Percentiles rank a stretch among this genome's conserved stretches.
phyloP scores from a whole-genome alignment of 2,888 invertebrate genomes.

The Nomada fabriciana region DNA sequence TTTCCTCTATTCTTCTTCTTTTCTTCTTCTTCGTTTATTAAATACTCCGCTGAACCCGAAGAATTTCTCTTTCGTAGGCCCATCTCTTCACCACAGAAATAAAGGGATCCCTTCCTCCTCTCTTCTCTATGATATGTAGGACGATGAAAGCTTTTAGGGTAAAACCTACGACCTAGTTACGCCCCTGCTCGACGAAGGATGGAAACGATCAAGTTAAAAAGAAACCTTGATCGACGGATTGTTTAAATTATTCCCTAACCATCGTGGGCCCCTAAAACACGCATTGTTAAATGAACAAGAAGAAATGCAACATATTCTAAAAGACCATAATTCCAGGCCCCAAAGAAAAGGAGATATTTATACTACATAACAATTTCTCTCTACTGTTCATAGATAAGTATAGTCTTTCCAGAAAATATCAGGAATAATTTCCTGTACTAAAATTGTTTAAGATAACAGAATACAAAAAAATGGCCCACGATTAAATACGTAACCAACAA shows the following conservation, averaged over 20 bases:
- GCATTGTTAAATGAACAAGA: background rate
- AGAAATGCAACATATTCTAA: no score
- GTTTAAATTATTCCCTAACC: background rate
- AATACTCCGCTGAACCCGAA: slow-evolving; percentile 26
- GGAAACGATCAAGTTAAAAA: slow-evolving; percentile 45
- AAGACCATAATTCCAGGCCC: no score
- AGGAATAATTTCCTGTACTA: background rate
- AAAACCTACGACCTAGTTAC: slow-evolving; percentile 68
- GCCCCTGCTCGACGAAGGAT: slow-evolving; percentile 63
- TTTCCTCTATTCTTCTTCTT: background rate
- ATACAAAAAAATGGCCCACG: background rate
- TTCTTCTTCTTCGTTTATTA: slow-evolving; percentile 21
- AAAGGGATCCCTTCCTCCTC: slow-evolving; percentile 33
- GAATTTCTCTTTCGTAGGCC: slow-evolving; percentile 53
- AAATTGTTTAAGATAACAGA: no score
- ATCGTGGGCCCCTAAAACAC: background rate
- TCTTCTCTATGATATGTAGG: slow-evolving; percentile 78
- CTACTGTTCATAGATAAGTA: no score
- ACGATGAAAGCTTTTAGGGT: slow-evolving; percentile 75
- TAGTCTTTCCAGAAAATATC: no score
- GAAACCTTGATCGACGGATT: slow-evolving; percentile 34
- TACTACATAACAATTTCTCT: no score
- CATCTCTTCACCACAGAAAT: slow-evolving; percentile 55
- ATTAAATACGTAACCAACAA: background rate
- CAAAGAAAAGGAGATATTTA: no score